Evolutionary conservation across 2,113 vertebrate genomes (phyloP).

Genomic region (Anguilla rostrata): DNA sequence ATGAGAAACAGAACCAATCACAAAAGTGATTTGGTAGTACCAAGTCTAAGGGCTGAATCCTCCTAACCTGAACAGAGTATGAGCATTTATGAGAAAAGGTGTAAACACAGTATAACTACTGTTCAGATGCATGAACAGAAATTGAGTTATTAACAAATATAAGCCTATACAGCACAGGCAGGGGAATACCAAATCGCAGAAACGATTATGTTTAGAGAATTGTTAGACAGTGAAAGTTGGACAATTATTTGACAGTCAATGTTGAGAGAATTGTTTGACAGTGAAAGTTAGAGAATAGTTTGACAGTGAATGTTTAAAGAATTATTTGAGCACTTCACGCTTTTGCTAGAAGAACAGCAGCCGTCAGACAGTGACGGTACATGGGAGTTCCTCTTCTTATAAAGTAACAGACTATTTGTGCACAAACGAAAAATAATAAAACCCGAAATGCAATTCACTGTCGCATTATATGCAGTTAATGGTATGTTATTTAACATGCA

Average conservation of each 20-base stretch:
- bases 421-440: not conserved
- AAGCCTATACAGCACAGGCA: not conserved
- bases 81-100: too few relatives aligned
- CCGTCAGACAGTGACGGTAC: not conserved
- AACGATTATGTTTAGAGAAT: too few relatives aligned
- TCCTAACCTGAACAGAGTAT: not conserved
- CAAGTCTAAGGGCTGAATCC: not conserved
- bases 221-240: too few relatives aligned
- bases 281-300: too few relatives aligned
- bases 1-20: not conserved
- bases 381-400: not conserved
- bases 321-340: not conserved
- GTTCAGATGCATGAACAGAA: too few relatives aligned
- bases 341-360: not conserved
- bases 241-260: too few relatives aligned
- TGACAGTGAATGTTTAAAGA: too few relatives aligned
- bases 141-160: not conserved
- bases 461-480: too few relatives aligned
- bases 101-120: not conserved
- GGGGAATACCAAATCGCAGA: not conserved
- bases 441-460: too few relatives aligned
- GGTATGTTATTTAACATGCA: too few relatives aligned
- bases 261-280: too few relatives aligned
- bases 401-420: not conserved
- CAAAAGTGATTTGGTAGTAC: not conserved